A percentile compares a stretch with the other conserved stretches of the same genome.
phyloP scores from a whole-genome alignment of 1,140 invertebrate genomes.

The Conus ventricosus region DNA sequence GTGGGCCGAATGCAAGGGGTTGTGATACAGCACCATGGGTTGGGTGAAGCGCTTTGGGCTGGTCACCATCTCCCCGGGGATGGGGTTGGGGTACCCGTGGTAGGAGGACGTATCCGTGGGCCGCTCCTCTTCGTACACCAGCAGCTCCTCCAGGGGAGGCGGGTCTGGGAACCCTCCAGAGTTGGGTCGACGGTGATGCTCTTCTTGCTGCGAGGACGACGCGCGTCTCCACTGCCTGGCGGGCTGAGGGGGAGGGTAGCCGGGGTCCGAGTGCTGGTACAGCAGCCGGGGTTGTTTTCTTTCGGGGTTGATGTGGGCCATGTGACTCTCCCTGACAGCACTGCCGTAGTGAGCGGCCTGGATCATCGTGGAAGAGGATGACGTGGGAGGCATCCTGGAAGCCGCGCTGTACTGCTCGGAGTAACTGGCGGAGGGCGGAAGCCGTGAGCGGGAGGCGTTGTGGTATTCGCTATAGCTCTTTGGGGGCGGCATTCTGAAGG shows the following conservation, averaged over 20 bases:
- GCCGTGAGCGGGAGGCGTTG: neutral
- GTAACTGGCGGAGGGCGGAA: neutral
- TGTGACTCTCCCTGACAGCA: neutral
- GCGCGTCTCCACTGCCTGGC: neutral
- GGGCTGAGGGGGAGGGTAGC: neutral
- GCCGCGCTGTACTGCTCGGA: neutral
- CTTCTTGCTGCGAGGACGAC: neutral
- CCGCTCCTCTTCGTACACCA: constrained; percentile 31
- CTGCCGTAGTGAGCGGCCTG: neutral
- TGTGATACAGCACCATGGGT: constrained; percentile 26
- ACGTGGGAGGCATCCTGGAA: constrained; percentile 9
- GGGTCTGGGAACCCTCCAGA: constrained; percentile 29
- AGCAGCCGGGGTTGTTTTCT: neutral
- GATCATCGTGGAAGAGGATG: neutral
- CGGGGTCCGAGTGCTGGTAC: neutral
- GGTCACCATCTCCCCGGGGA: neutral
- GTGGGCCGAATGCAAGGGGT: constrained; percentile 2
- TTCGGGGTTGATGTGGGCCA: neutral
- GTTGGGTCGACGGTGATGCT: neutral
- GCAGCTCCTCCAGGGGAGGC: neutral
- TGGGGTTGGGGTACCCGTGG: constrained; percentile 23
- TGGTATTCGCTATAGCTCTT: neutral
- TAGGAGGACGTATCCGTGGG: neutral
- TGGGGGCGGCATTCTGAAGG: neutral
- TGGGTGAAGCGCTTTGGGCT: neutral